Conservation (phyloP, 1,140 invertebrate species). For the Idris sp. region DNA sequence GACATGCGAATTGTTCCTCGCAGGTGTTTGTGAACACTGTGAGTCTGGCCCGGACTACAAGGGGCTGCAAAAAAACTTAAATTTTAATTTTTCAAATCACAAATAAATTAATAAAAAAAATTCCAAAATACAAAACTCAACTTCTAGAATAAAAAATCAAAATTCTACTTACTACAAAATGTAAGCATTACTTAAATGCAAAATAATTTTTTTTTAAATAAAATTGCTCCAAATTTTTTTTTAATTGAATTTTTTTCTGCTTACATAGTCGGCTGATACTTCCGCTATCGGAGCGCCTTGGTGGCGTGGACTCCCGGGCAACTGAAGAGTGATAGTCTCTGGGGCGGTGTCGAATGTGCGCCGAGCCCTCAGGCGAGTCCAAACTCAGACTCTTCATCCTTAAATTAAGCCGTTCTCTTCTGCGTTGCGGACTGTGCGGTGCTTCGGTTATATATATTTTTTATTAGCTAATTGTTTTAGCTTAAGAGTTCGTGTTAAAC, state of each 20-base stretch:
- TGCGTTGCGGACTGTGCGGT: slow-evolving; percentile 91
- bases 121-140: too few relatives aligned
- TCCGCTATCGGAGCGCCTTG: slow-evolving; percentile 79
- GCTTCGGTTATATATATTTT: slow-evolving; percentile 82
- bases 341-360: slow-evolving; percentile 87
- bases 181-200: too few relatives aligned
- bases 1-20: slow-evolving; percentile 90
- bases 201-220: too few relatives aligned
- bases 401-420: slow-evolving; percentile 95
- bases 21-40: slow-evolving; percentile 72
- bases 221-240: too few relatives aligned
- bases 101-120: too few relatives aligned
- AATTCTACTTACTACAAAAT: too few relatives aligned
- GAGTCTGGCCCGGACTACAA: slow-evolving; percentile 86
- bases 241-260: slow-evolving; percentile 39
- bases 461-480: slow-evolving; percentile 51
- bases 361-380: slow-evolving; percentile 95
- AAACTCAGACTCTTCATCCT: slow-evolving; percentile 98
- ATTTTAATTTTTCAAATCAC: too few relatives aligned
- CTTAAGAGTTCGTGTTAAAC: not conserved
- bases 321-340: slow-evolving; percentile 77
- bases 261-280: slow-evolving; percentile 80
- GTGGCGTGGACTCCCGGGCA: slow-evolving; percentile 77
- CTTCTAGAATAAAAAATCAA: too few relatives aligned
- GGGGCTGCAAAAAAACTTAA: slow-evolving; percentile 82